A percentile compares a stretch with the other conserved stretches of the same genome.
Evolutionary conservation across 2,888 invertebrate genomes (phyloP).

Genomic region (Acleris cristana): DNA sequence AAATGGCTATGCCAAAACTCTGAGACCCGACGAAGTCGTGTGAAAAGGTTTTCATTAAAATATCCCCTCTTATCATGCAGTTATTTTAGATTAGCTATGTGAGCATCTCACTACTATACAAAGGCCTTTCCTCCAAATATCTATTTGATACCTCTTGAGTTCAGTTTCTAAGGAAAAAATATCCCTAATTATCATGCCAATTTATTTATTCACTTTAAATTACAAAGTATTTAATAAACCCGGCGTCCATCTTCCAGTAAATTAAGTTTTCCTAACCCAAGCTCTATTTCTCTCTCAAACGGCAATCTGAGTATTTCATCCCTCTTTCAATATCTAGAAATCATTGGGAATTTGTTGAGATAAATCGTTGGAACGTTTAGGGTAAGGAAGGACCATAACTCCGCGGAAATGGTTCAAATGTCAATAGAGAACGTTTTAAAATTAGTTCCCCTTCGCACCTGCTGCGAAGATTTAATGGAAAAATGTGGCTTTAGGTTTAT

Average conservation of each 20-base stretch:
- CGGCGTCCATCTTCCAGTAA: neutral
- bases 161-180: too few relatives aligned
- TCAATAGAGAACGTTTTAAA: slow-evolving; percentile 44
- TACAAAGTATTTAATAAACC: neutral
- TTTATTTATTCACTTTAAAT: neutral
- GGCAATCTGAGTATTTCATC: slow-evolving; percentile 37
- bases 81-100: too few relatives aligned
- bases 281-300: slow-evolving; percentile 22
- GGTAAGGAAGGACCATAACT: slow-evolving; percentile 45
- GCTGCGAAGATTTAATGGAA: slow-evolving; percentile 40
- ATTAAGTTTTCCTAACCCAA: slow-evolving; percentile 25
- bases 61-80: too few relatives aligned
- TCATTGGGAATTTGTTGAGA: slow-evolving; percentile 47
- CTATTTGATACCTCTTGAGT: too few relatives aligned
- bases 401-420: slow-evolving; percentile 46
- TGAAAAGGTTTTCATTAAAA: too few relatives aligned
- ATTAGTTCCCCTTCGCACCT: slow-evolving; percentile 42
- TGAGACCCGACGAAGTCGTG: too few relatives aligned
- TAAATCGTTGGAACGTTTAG: slow-evolving; percentile 44
- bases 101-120: too few relatives aligned
- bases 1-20: too few relatives aligned
- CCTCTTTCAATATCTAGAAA: slow-evolving; percentile 43
- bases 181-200: too few relatives aligned
- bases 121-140: too few relatives aligned
- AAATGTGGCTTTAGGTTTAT: slow-evolving; percentile 32